These are phyloP conservation scores for Gobius niger DNA, from an alignment of 2,113 vertebrate genomes.

Conservation along the genomic window DNA sequence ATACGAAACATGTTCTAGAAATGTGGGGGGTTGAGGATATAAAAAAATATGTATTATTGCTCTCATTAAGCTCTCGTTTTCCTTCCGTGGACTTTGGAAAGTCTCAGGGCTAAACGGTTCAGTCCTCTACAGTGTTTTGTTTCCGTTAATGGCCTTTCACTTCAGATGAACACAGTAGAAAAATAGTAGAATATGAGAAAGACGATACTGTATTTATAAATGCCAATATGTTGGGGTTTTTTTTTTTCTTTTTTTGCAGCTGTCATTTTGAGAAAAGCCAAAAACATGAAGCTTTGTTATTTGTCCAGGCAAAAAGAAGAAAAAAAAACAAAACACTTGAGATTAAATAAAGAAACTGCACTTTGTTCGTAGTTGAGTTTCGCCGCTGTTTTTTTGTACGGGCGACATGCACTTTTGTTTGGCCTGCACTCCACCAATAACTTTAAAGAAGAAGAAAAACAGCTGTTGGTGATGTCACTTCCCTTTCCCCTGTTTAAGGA, in stretches of 20 bases:
- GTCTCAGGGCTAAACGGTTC: conserved; percentile 53
- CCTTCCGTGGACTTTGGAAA: conserved; percentile 1
- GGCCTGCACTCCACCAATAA: too few species aligned
- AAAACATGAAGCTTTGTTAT: conserved; percentile 14
- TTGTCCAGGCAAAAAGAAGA: conserved; percentile 4
- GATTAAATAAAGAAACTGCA: conserved; percentile 63
- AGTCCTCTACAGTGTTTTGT: conserved; percentile 26
- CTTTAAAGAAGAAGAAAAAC: too few species aligned
- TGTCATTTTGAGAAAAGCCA: conserved; percentile 18
- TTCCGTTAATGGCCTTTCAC: conserved; percentile 24
- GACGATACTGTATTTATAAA: conserved; percentile 28
- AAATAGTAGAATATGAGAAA: background rate
- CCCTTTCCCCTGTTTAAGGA: too few species aligned
- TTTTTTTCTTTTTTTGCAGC: conserved; percentile 31
- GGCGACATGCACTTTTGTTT: too few species aligned
- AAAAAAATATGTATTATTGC: background rate
- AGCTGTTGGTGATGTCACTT: too few species aligned
- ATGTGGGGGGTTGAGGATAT: background rate
- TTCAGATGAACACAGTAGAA: background rate
- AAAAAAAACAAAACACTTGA: conserved; percentile 30
- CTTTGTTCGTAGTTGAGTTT: conserved; percentile 33
- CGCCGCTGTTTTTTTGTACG: too few species aligned
- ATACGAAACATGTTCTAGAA: conserved; percentile 21
- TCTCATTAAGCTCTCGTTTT: too few species aligned
- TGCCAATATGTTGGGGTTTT: background rate